phyloP scores from a whole-genome alignment of 2,113 vertebrate species.

The Neolamprologus toae region DNA sequence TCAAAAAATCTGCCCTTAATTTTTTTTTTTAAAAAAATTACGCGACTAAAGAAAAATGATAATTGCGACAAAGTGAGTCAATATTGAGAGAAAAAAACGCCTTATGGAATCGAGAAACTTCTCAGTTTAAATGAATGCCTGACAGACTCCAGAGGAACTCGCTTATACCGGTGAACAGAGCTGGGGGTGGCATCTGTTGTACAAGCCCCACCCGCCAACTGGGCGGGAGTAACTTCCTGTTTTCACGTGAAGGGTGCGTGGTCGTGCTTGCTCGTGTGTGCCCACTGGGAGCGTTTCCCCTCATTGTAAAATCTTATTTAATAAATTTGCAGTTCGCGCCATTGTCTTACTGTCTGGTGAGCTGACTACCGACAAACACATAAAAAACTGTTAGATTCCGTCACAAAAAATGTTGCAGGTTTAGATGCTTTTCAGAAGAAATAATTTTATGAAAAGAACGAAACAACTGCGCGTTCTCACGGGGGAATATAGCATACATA shows the following conservation, averaged over 20 bases:
- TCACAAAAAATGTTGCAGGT: background rate
- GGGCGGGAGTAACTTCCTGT: background rate
- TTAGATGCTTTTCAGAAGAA: background rate
- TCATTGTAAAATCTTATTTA: background rate
- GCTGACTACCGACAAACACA: background rate
- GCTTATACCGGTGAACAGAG: background rate
- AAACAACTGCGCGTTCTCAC: background rate
- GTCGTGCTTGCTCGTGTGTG: background rate
- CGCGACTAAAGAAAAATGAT: background rate
- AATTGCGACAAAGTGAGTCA: background rate
- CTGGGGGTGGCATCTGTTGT: background rate
- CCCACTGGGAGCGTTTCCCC: background rate
- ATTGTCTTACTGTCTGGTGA: background rate
- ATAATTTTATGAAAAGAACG: background rate
- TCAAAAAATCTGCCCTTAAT: background rate
- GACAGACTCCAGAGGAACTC: background rate
- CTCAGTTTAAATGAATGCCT: conserved; percentile 17
- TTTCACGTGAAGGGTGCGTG: background rate
- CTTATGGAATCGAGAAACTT: background rate
- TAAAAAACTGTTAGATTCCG: background rate
- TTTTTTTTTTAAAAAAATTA: accelerated
- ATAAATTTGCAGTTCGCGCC: background rate
- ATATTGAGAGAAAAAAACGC: background rate
- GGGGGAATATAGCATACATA: background rate
- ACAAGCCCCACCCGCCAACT: background rate